Conservation (phyloP, 2,888 invertebrate genomes). For the Tridacna crocea region DNA sequence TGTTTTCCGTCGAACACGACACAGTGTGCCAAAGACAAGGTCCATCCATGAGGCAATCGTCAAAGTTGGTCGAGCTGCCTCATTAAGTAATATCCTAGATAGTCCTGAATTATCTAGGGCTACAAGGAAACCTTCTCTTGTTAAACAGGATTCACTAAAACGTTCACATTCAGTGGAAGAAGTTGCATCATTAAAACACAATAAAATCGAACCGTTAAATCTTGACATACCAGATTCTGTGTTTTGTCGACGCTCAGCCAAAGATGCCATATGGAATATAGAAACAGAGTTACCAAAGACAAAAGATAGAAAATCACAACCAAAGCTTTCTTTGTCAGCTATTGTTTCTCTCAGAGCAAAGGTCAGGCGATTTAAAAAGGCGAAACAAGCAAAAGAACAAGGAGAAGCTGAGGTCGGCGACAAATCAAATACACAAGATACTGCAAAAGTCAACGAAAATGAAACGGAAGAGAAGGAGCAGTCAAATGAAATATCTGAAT, state of each 20-base stretch:
- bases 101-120: background rate
- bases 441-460: background rate
- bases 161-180: slow-evolving; percentile 28
- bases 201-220: slow-evolving; percentile 7
- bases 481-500: slow-evolving; percentile 22
- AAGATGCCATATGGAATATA: slow-evolving; percentile 23
- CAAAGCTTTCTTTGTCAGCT: slow-evolving; percentile 59
- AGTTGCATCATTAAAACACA: slow-evolving; percentile 3
- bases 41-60: slow-evolving; percentile 5
- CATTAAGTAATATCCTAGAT: slow-evolving; percentile 35
- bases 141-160: slow-evolving; percentile 15
- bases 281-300: slow-evolving; percentile 5
- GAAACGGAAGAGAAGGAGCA: slow-evolving; percentile 9
- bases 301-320: slow-evolving; percentile 32
- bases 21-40: slow-evolving; percentile 1
- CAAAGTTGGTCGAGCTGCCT: slow-evolving; percentile 38
- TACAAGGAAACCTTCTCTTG: background rate
- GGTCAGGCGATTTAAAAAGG: slow-evolving; percentile 54
- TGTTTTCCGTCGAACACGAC: slow-evolving; percentile 11
- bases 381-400: slow-evolving; percentile 36
- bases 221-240: slow-evolving; percentile 12
- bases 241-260: slow-evolving; percentile 14
- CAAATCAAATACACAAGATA: slow-evolving; percentile 29
- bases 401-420: slow-evolving; percentile 23
- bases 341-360: slow-evolving; percentile 58